These are phyloP conservation scores for Girardinus metallicus DNA, from an alignment of 2,797 vertebrate species.

Conservation along the genomic window DNA sequence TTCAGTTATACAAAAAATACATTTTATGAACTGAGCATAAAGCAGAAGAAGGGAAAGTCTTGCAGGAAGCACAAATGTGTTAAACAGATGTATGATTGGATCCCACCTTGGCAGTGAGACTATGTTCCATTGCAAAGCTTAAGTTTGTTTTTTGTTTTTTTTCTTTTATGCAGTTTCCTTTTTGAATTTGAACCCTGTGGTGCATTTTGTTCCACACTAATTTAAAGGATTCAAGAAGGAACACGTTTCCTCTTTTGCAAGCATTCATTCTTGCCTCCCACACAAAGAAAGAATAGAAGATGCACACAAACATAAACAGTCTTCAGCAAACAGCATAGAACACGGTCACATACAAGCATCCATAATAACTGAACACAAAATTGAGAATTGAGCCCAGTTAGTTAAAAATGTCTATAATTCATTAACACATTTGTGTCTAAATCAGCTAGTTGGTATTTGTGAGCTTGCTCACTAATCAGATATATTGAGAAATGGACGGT, in stretches of 20 bases:
- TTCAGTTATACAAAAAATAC: not conserved
- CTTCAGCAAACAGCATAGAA: conserved; percentile 10
- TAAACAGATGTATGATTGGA: conserved; percentile 23
- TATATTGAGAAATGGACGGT: conserved; percentile 13
- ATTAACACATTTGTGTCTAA: conserved; percentile 42
- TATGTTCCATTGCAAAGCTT: conserved; percentile 25
- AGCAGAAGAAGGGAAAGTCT: not conserved
- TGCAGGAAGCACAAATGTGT: not conserved
- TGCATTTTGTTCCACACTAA: conserved; percentile 58
- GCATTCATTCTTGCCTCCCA: conserved; percentile 51
- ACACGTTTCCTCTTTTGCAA: conserved; percentile 54
- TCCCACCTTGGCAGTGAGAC: conserved; percentile 14
- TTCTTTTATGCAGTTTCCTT: conserved; percentile 2
- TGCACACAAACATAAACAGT: conserved; percentile 17
- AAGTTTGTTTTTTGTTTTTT: not conserved
- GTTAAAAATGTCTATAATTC: conserved; percentile 15
- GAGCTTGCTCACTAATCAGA: conserved; percentile 36
- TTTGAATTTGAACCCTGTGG: conserved; percentile 28
- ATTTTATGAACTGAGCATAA: not conserved
- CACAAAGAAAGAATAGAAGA: conserved; percentile 37
- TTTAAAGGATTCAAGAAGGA: conserved; percentile 58
- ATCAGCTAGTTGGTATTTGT: conserved; percentile 44
- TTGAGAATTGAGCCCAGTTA: conserved; percentile 26
- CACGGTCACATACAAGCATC: conserved; percentile 7
- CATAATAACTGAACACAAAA: conserved; percentile 24